These are phyloP conservation scores for Orientallactaga sibirica DNA, from an alignment of 2,797 vertebrate species.

Conservation along the genomic window DNA sequence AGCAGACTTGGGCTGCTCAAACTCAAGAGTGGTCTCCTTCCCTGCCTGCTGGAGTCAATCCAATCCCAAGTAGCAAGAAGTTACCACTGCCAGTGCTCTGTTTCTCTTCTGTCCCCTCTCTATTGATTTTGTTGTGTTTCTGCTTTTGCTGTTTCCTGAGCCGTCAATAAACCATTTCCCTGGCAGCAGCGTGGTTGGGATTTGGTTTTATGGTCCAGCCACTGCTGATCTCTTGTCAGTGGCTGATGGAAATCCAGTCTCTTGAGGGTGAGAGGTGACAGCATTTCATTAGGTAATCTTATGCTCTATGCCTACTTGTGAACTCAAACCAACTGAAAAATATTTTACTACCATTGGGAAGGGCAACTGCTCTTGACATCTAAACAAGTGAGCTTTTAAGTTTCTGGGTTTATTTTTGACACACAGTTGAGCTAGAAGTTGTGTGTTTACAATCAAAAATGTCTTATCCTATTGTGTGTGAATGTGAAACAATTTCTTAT, in stretches of 20 bases:
- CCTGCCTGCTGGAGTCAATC: neutral
- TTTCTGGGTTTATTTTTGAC: slow-evolving; percentile 17
- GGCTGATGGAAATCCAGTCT: neutral
- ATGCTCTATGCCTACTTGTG: slow-evolving; percentile 26
- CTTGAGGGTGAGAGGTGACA: neutral
- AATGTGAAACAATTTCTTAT: slow-evolving; percentile 33
- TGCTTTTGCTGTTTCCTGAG: slow-evolving; percentile 20
- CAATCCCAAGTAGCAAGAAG: slow-evolving; percentile 15
- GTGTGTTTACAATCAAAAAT: slow-evolving; percentile 32
- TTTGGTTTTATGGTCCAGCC: slow-evolving; percentile 25
- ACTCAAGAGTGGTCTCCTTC: neutral
- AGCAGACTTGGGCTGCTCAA: neutral
- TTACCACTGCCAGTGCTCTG: neutral
- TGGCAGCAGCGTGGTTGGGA: slow-evolving; percentile 9
- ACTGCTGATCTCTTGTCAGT: slow-evolving; percentile 39
- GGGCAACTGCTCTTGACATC: neutral
- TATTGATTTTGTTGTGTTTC: slow-evolving; percentile 49
- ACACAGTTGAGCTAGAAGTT: slow-evolving; percentile 2
- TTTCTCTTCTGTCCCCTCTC: neutral
- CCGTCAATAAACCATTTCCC: neutral
- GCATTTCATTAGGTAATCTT: slow-evolving; percentile 50
- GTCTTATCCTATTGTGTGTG: neutral
- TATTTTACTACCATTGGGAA: slow-evolving; percentile 46
- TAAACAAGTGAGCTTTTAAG: neutral
- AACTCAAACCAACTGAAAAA: slow-evolving; percentile 41